These are phyloP conservation scores for Cyanoderma ruficeps DNA, from an alignment of 2,113 vertebrate species.

Conservation along the genomic window DNA sequence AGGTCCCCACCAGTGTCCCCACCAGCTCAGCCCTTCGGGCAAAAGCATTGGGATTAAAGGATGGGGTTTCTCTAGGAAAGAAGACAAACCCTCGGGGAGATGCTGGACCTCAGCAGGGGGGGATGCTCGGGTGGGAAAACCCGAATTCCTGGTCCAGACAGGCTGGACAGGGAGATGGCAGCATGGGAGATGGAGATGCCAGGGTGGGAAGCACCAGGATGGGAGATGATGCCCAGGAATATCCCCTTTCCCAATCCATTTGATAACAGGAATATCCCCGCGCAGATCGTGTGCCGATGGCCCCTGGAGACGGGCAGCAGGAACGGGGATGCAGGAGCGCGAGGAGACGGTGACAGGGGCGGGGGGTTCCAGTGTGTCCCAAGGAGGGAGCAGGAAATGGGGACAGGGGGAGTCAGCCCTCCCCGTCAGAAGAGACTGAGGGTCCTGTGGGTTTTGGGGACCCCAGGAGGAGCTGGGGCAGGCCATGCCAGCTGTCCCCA, in stretches of 20 bases:
- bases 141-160: background rate
- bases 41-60: background rate
- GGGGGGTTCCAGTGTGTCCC: background rate
- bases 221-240: background rate
- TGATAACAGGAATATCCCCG: rapidly evolving
- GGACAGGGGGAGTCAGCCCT: background rate
- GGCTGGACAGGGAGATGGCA: background rate
- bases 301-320: background rate
- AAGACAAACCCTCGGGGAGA: background rate
- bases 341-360: rapidly evolving
- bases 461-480: background rate
- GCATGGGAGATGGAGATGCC: background rate
- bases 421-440: background rate
- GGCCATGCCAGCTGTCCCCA: no score
- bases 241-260: background rate
- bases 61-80: background rate
- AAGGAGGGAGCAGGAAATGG: background rate
- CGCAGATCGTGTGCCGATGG: rapidly evolving
- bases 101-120: background rate
- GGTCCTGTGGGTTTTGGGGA: background rate
- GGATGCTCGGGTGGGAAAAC: background rate
- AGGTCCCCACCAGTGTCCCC: background rate
- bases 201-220: background rate
- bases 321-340: background rate
- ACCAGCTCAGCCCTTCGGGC: background rate